Evolutionary conservation across 2,888 invertebrate genomes (phyloP).

Genomic region (Anthophora plumipes): DNA sequence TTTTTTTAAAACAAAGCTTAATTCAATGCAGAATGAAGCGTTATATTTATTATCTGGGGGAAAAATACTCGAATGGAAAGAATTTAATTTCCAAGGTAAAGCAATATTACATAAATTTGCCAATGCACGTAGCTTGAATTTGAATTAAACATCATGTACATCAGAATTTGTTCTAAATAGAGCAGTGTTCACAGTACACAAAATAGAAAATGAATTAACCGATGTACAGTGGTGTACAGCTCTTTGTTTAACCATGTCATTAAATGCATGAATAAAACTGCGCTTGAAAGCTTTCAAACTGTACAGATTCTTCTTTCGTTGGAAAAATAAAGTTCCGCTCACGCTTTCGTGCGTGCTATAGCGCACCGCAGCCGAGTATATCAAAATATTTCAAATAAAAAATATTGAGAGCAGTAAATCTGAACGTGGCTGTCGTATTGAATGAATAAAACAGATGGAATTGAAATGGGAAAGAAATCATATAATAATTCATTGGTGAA

Average conservation of each 20-base stretch:
- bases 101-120: neutral
- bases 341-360: neutral
- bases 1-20: no score
- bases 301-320: neutral
- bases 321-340: neutral
- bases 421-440: neutral
- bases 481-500: no score
- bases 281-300: neutral
- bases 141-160: neutral
- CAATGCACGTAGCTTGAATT: neutral
- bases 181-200: no score
- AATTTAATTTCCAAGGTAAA: neutral
- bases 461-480: neutral
- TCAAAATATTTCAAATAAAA: constrained; percentile 10
- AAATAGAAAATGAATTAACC: neutral
- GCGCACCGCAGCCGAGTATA: neutral
- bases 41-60: no score
- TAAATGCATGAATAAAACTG: neutral
- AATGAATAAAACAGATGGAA: constrained; percentile 11
- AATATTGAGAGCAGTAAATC: constrained; percentile 4
- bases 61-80: no score
- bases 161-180: neutral
- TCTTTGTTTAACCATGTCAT: neutral
- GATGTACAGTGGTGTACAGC: neutral
- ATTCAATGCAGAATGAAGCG: no score